These are phyloP conservation scores for Neria commutata DNA, from an alignment of 2,888 invertebrate genomes.

Conservation along the genomic window DNA sequence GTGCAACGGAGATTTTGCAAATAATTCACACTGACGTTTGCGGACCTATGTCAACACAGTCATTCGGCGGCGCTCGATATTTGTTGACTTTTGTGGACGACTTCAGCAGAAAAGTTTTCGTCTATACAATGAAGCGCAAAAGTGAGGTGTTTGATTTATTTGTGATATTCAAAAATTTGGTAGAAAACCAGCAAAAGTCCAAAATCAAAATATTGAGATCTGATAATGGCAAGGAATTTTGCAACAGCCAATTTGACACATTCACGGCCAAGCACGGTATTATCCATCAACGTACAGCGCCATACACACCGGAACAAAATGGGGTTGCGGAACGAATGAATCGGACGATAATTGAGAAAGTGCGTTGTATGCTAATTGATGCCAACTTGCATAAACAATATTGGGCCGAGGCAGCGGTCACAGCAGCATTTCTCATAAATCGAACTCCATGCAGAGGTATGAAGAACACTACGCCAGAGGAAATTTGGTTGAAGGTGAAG, in stretches of 20 bases:
- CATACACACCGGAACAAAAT: slow-evolving; percentile 24
- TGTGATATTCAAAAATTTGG: not conserved
- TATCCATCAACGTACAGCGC: slow-evolving; percentile 19
- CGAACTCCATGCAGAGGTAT: slow-evolving; percentile 15
- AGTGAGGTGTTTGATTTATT: not conserved
- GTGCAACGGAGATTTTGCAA: slow-evolving; percentile 5
- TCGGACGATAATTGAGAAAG: slow-evolving; percentile 22
- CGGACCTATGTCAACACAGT: slow-evolving; percentile 15
- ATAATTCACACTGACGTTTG: slow-evolving; percentile 21
- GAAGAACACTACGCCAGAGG: slow-evolving; percentile 16
- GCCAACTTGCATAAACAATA: slow-evolving; percentile 11
- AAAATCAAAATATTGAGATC: slow-evolving; percentile 16
- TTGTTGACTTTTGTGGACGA: slow-evolving; percentile 6
- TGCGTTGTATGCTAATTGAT: slow-evolving; percentile 18
- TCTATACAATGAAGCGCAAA: not conserved
- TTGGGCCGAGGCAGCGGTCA: slow-evolving; percentile 16
- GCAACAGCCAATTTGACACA: slow-evolving; percentile 12
- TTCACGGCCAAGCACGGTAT: slow-evolving; percentile 15
- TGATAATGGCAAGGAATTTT: slow-evolving; percentile 20
- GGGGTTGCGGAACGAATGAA: slow-evolving; percentile 22
- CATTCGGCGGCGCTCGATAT: slow-evolving; percentile 9
- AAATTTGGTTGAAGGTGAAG: slow-evolving; percentile 15
- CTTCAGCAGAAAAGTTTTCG: not conserved
- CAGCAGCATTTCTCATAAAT: slow-evolving; percentile 15
- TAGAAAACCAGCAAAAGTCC: not conserved